Evolutionary conservation across 2,888 invertebrate species (phyloP), one percentile per base, ranked within the genome.

Genomic region (Oscheius myriophilus): DNA sequence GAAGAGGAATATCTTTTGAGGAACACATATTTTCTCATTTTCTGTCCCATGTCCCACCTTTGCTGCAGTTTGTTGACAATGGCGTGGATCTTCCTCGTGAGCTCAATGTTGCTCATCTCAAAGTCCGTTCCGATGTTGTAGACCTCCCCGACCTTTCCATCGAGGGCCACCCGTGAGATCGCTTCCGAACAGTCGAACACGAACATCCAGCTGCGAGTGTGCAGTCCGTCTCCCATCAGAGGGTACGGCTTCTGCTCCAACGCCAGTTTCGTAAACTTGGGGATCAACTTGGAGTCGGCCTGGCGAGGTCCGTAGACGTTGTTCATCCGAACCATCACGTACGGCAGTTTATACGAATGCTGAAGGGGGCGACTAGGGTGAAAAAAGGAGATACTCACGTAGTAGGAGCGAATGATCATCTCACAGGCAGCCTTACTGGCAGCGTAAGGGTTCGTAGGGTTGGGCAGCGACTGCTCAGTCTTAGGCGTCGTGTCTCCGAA

Each of bases 91-190:
- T 78, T 81, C 55, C 80, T 77, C 26, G 87, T 87, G 57, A 88
- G 70, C 21, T 87, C 83, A 7, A 86, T 58, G 51, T 88, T 86
- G 49, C 82, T 82, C 69, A 86, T 83, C 63, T 86, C 86, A 63
- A 85, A 86, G 26, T 85, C 83, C n/a, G 83, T 86, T 53, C 86
- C 85, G 67, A 85, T 86, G 69, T 85, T 85, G 78, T 85, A 85
- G 67, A 79, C 71, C 67, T 79, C 78, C 42, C 79, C 85, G 21
- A 84, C 71, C 25, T 64, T 66, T 14, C 88, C 87, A 16, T 76
- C 68, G 52, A 87, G 84, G 18, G 87, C 78, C 61, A 87, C 86
- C 69, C 85, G 76, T 16, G 84, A 72, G 9, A 84, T 81, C 9
- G 84, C 83, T 18, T 79, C 77, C 2, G 88, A 83, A 57, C 84